Evolutionary conservation across 2,113 vertebrate species (phyloP).

Genomic region (Gila orcuttii): DNA sequence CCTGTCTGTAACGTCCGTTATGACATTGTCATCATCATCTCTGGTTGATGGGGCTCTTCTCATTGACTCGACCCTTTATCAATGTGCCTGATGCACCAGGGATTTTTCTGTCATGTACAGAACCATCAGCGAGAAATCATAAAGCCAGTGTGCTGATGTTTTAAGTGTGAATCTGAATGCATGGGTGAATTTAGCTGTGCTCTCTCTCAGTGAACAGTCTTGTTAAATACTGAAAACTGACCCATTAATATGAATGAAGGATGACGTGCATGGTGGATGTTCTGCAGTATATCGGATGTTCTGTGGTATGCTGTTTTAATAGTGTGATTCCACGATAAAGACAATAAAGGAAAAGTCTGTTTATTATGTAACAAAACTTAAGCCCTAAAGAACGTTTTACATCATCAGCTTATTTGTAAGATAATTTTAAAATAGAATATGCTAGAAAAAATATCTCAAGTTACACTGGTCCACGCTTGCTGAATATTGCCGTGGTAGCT

Average conservation of each 20-base stretch:
- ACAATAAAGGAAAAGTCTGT: constrained; percentile 44
- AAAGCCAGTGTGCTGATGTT: constrained; percentile 39
- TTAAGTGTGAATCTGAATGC: constrained; percentile 15
- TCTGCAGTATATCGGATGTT: constrained; percentile 42
- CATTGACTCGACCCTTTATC: constrained; percentile 15
- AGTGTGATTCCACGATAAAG: constrained; percentile 39
- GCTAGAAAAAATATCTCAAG: not conserved
- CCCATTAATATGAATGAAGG: constrained; percentile 39
- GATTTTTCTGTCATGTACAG: constrained; percentile 25
- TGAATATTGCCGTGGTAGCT: not conserved
- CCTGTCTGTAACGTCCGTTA: not conserved
- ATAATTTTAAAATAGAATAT: not conserved
- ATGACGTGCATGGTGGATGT: constrained; percentile 44
- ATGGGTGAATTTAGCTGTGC: constrained; percentile 3
- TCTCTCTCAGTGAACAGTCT: constrained; percentile 18
- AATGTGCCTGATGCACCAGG: constrained; percentile 10
- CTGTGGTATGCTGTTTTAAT: constrained; percentile 42
- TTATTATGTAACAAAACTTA: constrained; percentile 16
- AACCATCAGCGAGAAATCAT: not conserved
- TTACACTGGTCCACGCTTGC: not conserved
- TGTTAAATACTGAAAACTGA: constrained; percentile 22
- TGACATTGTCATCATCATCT: not conserved
- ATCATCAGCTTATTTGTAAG: not conserved
- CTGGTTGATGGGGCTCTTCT: constrained; percentile 5
- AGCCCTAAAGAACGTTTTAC: too few species aligned